Evolutionary conservation across 2,888 invertebrate species (phyloP).

Genomic region (Ochropleura plecta): DNA sequence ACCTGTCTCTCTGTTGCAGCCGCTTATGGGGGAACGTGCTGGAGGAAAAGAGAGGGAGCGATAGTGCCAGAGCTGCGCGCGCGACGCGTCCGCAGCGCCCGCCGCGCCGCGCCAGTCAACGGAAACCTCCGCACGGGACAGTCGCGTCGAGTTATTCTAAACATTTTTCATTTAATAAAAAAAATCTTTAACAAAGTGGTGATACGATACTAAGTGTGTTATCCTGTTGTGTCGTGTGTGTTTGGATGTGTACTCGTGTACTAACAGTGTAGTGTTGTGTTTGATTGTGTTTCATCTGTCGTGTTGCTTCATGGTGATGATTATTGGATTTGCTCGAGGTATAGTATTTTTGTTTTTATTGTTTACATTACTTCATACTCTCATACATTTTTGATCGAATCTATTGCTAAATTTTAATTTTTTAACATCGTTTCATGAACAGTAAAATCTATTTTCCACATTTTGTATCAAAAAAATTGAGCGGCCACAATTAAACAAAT

Average conservation of each 20-base stretch:
- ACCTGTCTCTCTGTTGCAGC: constrained; percentile 70
- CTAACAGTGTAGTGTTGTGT: constrained; percentile 52
- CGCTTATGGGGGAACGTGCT: neutral
- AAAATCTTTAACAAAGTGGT: constrained; percentile 13
- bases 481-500: neutral
- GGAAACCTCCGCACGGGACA: constrained; percentile 63
- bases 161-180: neutral
- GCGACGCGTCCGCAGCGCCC: constrained; percentile 67
- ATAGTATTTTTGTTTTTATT: constrained; percentile 57
- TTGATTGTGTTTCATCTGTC: constrained; percentile 49
- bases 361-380: constrained; percentile 20
- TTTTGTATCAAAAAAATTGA: neutral
- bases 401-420: neutral
- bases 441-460: neutral
- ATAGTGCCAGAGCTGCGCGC: constrained; percentile 64
- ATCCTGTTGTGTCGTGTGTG: constrained; percentile 29
- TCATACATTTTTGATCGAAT: neutral
- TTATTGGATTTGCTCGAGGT: constrained; percentile 67
- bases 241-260: constrained; percentile 52
- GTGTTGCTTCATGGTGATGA: constrained; percentile 53
- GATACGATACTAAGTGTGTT: constrained; percentile 37
- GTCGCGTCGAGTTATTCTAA: constrained; percentile 58
- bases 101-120: constrained; percentile 75
- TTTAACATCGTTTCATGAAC: neutral
- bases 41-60: constrained; percentile 36